Evolutionary conservation across 2,797 vertebrate species (phyloP), one percentile per base, ranked within the genome.

Genomic region (Gambelia wislizenii): DNA sequence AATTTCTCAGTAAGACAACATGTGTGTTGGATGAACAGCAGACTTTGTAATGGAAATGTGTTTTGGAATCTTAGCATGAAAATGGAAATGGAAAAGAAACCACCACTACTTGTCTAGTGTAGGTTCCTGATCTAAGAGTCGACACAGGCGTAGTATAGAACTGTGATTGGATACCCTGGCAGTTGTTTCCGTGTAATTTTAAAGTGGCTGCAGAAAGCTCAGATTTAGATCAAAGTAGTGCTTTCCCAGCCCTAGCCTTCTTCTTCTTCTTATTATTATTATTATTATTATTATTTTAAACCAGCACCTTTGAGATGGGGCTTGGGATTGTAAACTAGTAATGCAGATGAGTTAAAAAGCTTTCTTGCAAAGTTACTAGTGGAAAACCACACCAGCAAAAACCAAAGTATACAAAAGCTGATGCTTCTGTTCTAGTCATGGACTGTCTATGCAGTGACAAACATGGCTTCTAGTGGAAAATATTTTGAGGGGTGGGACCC

Each of bases 31-130:
- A 85, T 42, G 36, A 85, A 61, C 47, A n/a, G 9, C 42, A 75
- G 22, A 75, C n/a, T 72, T 39, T n/a, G 33, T 67, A 54, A n/a
- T 67, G 59, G 44, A 86, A 64, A 78, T 86, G 25, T 78, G 16
- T 49, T 78, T 78, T 86, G 42, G 54, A 86, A 78, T 30, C 49
- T 18, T 84, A 42, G 12, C 49, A 86, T 86, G 56, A 56, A 84
- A 49, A 56, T 39, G 13, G 25, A 16, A 4, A 74, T 42, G 12
- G 49, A 36, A 30, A 84, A 84, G n/a, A 33, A 69, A 74, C 18
- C 2, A 18, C 49, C 36, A 56, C 25, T 12, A 59, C 54, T 47
- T 49, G 12, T 64, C 36, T 25, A 12, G 30, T n/a, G 10, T 4
- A 64, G 54, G 13, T 76, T 76, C 56, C 16, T 64, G 42, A 64